phyloP scores from a whole-genome alignment of 2,888 invertebrate species.

The Scaptomyza flava region DNA sequence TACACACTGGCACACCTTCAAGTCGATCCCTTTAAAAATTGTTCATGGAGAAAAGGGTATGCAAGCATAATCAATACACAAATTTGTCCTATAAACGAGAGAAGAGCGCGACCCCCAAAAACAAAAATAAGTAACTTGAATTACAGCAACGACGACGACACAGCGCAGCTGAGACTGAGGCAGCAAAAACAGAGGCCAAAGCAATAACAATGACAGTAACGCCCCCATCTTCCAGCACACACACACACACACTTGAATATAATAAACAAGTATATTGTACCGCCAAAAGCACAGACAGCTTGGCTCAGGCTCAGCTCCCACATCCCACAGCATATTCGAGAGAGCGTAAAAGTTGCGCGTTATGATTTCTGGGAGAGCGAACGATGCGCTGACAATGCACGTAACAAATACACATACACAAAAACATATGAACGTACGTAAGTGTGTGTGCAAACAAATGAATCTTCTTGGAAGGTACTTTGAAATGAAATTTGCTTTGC shows the following conservation, averaged over 20 bases:
- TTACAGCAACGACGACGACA: conserved; percentile 38
- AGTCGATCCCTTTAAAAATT: not conserved
- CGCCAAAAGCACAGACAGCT: conserved; percentile 81
- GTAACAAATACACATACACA: not conserved
- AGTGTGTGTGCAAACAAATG: conserved; percentile 42
- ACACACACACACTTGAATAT: conserved; percentile 31
- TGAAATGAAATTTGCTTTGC: conserved; percentile 46
- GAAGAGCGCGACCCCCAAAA: conserved; percentile 68
- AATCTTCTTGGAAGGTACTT: conserved; percentile 38
- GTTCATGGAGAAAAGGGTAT: conserved; percentile 19
- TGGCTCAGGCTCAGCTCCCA: conserved; percentile 65
- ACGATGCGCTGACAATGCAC: conserved; percentile 30
- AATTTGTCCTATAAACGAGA: conserved; percentile 80
- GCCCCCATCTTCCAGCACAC: conserved; percentile 44
- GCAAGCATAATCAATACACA: conserved; percentile 78
- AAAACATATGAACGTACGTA: not conserved
- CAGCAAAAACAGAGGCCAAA: conserved; percentile 32
- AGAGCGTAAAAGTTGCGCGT: conserved; percentile 53
- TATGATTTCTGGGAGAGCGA: conserved; percentile 57
- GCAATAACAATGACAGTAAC: conserved; percentile 77
- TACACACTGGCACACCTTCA: not conserved
- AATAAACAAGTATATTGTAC: conserved; percentile 73
- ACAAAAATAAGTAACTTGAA: conserved; percentile 48
- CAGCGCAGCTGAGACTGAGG: conserved; percentile 7
- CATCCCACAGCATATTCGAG: conserved; percentile 7